These are phyloP conservation scores for Mionectes olivaceus DNA, from an alignment of 2,797 vertebrate genomes.

Conservation along the genomic window DNA sequence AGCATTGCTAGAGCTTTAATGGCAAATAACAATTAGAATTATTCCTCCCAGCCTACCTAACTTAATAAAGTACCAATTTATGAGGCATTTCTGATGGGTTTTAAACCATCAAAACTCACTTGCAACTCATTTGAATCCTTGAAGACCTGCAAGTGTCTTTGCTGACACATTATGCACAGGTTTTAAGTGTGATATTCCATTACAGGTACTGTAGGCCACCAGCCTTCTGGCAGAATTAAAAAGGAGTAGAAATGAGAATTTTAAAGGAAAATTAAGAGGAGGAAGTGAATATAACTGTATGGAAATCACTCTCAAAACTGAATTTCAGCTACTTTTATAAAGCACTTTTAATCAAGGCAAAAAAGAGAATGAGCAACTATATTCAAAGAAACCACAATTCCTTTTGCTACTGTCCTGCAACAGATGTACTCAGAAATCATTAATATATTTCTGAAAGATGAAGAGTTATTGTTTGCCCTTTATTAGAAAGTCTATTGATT, in stretches of 20 bases:
- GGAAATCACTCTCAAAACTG: neutral
- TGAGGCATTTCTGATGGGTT: slow-evolving; percentile 14
- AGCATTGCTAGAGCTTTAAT: neutral
- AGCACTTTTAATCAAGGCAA: neutral
- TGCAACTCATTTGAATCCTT: slow-evolving; percentile 1
- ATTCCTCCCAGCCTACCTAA: neutral
- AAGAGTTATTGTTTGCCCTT: neutral
- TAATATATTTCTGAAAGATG: neutral
- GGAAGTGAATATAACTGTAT: neutral
- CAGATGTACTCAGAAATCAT: slow-evolving; percentile 22
- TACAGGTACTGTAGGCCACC: slow-evolving; percentile 2
- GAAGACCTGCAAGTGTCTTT: slow-evolving; percentile 12
- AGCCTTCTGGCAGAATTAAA: slow-evolving; percentile 15
- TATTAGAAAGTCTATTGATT: slow-evolving; percentile 9
- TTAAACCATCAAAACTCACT: neutral
- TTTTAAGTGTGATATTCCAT: slow-evolving; percentile 41
- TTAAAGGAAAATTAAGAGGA: slow-evolving; percentile 26
- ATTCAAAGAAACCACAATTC: neutral
- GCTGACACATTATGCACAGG: slow-evolving; percentile 1
- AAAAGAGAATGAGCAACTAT: neutral
- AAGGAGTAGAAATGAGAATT: slow-evolving; percentile 22
- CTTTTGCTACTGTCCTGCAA: neutral
- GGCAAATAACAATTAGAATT: neutral
- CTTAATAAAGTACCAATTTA: neutral
- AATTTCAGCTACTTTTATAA: slow-evolving; percentile 31